Evolutionary conservation across 2,797 vertebrate genomes (phyloP).

Genomic region (Chelidonichthys spinosus): DNA sequence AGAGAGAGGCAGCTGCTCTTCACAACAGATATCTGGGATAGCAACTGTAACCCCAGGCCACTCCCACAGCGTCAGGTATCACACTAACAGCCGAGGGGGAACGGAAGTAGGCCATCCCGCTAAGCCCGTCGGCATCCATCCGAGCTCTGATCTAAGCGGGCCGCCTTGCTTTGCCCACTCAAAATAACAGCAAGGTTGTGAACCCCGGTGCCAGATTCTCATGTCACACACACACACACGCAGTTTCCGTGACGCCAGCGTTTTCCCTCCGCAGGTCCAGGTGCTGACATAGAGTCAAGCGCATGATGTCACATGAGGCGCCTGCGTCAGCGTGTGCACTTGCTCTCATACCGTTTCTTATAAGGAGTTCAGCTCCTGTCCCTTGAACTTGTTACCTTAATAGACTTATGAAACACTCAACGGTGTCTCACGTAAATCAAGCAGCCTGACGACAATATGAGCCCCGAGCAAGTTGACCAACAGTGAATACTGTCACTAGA

Average conservation of each 20-base stretch:
- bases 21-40: slow-evolving; percentile 76
- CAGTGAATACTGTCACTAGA: slow-evolving; percentile 34
- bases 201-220: slow-evolving; percentile 60
- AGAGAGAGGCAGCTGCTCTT: slow-evolving; percentile 76
- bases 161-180: slow-evolving; percentile 64
- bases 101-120: slow-evolving; percentile 78
- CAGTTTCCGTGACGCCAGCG: slow-evolving; percentile 77
- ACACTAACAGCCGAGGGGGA: slow-evolving; percentile 68
- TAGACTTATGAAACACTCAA: slow-evolving; percentile 64
- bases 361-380: slow-evolving; percentile 65
- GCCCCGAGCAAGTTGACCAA: neutral
- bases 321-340: slow-evolving; percentile 59
- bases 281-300: slow-evolving; percentile 62
- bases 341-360: slow-evolving; percentile 70
- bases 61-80: slow-evolving; percentile 77
- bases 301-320: slow-evolving; percentile 48
- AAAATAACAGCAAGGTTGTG: slow-evolving; percentile 74
- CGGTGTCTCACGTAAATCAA: slow-evolving; percentile 22
- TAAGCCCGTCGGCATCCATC: slow-evolving; percentile 79
- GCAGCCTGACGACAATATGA: slow-evolving; percentile 8
- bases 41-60: slow-evolving; percentile 71
- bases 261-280: slow-evolving; percentile 56
- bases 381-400: slow-evolving; percentile 51
- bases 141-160: slow-evolving; percentile 75
- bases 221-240: slow-evolving; percentile 62